Evolutionary conservation across 2,797 vertebrate genomes (phyloP).

Genomic region (Pseudochirops cupreus): DNA sequence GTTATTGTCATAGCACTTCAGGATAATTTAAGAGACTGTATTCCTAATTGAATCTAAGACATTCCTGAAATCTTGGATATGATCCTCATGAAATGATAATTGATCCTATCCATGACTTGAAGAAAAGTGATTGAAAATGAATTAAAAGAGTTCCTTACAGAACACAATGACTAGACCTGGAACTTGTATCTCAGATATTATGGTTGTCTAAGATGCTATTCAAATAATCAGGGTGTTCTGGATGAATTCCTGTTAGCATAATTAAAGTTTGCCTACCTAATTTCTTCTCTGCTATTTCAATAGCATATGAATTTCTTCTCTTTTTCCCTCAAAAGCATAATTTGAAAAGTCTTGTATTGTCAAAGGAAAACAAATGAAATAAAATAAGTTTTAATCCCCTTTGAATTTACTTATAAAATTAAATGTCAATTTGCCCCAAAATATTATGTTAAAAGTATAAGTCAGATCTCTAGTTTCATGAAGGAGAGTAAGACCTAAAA

Average conservation of each 20-base stretch:
- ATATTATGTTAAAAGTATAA: conserved; percentile 15
- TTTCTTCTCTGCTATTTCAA: conserved; percentile 45
- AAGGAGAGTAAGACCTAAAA: background rate
- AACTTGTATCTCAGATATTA: conserved; percentile 33
- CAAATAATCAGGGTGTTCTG: conserved; percentile 51
- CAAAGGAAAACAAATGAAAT: conserved; percentile 24
- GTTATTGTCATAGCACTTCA: background rate
- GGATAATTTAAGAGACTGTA: no score
- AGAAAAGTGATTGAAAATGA: conserved; percentile 16
- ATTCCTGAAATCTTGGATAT: background rate
- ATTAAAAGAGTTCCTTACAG: conserved; percentile 28
- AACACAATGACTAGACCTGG: conserved; percentile 16
- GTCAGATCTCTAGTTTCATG: background rate
- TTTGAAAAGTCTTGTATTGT: background rate
- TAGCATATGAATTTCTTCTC: conserved; percentile 42
- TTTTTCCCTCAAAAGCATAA: conserved; percentile 28
- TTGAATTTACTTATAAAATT: conserved; percentile 30
- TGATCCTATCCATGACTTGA: background rate
- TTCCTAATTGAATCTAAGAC: no score
- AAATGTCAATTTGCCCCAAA: conserved; percentile 19
- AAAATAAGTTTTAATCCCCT: background rate
- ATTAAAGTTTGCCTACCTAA: conserved; percentile 46
- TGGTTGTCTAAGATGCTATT: conserved; percentile 37
- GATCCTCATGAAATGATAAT: conserved; percentile 4
- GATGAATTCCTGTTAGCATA: conserved; percentile 38